Evolutionary conservation across 2,888 invertebrate species (phyloP).

Genomic region (Agrochola lota): DNA sequence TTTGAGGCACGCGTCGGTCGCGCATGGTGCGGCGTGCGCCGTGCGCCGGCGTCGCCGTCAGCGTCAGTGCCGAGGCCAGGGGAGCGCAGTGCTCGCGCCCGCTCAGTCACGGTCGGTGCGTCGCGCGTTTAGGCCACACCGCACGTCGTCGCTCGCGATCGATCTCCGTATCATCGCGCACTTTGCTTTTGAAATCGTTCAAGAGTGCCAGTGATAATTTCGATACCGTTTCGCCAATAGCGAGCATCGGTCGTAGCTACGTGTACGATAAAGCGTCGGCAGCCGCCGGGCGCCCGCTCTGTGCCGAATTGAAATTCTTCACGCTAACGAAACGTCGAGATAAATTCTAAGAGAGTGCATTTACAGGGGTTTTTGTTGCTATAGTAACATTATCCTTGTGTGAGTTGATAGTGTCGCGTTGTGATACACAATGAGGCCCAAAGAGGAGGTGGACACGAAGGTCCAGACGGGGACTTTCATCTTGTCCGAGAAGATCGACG

Average conservation of each 20-base stretch:
- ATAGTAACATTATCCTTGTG: slow-evolving; percentile 77
- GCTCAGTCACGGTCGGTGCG: slow-evolving; percentile 80
- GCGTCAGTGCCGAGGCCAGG: slow-evolving; percentile 68
- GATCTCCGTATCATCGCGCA: slow-evolving; percentile 74
- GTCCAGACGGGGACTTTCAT: slow-evolving; percentile 90
- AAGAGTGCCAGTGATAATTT: slow-evolving; percentile 85
- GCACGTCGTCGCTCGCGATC: slow-evolving; percentile 64
- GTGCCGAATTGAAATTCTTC: slow-evolving; percentile 80
- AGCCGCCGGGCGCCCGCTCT: slow-evolving; percentile 73
- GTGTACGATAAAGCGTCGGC: slow-evolving; percentile 77
- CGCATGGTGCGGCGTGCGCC: slow-evolving; percentile 58
- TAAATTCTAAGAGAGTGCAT: slow-evolving; percentile 79
- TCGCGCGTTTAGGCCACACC: slow-evolving; percentile 66
- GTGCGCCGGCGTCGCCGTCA: slow-evolving; percentile 62
- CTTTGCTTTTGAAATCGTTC: slow-evolving; percentile 77
- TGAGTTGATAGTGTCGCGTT: slow-evolving; percentile 68
- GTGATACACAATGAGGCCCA: slow-evolving; percentile 84
- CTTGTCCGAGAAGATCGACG: slow-evolving; percentile 90
- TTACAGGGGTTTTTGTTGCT: slow-evolving; percentile 79
- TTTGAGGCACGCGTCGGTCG: slow-evolving; percentile 76
- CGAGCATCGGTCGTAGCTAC: slow-evolving; percentile 74
- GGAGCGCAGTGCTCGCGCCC: slow-evolving; percentile 76
- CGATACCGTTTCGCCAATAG: slow-evolving; percentile 84
- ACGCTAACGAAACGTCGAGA: slow-evolving; percentile 77
- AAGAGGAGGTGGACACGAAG: slow-evolving; percentile 84